Conservation (phyloP, 2,113 vertebrate genomes). For the Baryphthengus martii region DNA sequence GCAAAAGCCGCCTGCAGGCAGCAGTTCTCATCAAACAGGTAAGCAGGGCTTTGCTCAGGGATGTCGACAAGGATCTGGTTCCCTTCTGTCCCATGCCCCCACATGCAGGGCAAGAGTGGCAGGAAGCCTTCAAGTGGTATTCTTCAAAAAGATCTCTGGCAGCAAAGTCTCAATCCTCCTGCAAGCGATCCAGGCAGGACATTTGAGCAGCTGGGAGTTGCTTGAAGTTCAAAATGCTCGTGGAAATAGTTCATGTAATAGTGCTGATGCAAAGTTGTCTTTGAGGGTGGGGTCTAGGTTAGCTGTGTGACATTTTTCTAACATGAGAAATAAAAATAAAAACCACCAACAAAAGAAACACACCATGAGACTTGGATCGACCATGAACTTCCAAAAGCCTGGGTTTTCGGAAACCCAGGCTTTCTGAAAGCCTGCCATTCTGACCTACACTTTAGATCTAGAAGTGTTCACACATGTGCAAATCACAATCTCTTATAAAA, state of each 20-base stretch:
- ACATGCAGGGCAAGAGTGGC: not conserved
- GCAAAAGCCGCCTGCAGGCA: slow-evolving; percentile 74
- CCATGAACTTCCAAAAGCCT: not conserved
- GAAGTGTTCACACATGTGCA: not conserved
- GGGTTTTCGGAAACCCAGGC: too few species aligned
- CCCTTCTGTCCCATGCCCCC: not conserved
- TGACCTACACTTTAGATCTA: not conserved
- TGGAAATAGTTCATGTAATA: not conserved
- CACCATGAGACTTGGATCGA: not conserved
- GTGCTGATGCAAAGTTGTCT: not conserved
- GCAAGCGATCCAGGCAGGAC: not conserved
- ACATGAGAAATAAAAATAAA: not conserved
- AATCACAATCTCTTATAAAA: not conserved
- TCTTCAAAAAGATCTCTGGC: not conserved
- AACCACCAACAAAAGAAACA: not conserved
- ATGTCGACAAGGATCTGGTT: not conserved
- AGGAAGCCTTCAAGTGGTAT: not conserved
- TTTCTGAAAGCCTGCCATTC: not conserved
- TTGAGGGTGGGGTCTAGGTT: not conserved
- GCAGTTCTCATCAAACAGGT: slow-evolving; percentile 82
- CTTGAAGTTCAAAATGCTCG: not conserved
- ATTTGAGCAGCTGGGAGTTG: not conserved
- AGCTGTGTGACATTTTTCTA: not conserved
- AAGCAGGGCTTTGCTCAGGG: not conserved
- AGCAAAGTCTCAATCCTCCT: not conserved